Base-by-base conservation (phyloP, 2,888 invertebrate species). In the Cheilosia impressa region DNA sequence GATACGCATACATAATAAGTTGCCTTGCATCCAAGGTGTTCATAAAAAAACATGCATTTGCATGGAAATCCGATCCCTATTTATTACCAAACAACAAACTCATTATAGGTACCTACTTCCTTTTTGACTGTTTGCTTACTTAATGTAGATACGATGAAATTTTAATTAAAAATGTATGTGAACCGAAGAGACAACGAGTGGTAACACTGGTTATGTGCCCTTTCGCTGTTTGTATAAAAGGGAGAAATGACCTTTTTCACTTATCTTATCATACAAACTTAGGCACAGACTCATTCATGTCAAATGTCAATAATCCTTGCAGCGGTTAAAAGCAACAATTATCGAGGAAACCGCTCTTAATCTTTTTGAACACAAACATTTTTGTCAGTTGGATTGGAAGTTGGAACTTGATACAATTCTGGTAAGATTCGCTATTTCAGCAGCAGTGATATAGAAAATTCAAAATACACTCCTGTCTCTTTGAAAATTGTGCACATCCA, bases 221-320 rank as follows among this genome's bases (percentile, higher is more conserved):
- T 52, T 41, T 43, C 43, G 65, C 13, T 38, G 13, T n/a, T 27
- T 22, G 10, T 17, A 57, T 10, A 43, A 60, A 53, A 76, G 68
- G 76, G 66, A 76, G 52, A 27, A 27, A 76, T 68, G 76, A 76
- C 76, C 76, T 76, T 68, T 38, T 68, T 19, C 75, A 55, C 57
- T 50, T 47, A 52, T 41, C 19, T 50, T 38, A 24, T 34, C 53
- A 57, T 24, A 47, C 62, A 62, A 10, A 4, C 1, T 63, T 31
- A 41, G 45, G 27, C 19, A 13, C 17, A 45, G 22, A 13, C 45
- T 6, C 31, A 50, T 5, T 27, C 27, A 27, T 27, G 6, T 27
- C 6, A 4, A 4, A 27, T 27, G 13, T 31, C 9, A 19, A 15
- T 13, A 9, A 50, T 27, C 4, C 5, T 10, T 34, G 15, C 22